Percentiles rank a stretch among this genome's conserved stretches.
phyloP scores from a whole-genome alignment of 2,113 vertebrate genomes.

The Raja brachyura region DNA sequence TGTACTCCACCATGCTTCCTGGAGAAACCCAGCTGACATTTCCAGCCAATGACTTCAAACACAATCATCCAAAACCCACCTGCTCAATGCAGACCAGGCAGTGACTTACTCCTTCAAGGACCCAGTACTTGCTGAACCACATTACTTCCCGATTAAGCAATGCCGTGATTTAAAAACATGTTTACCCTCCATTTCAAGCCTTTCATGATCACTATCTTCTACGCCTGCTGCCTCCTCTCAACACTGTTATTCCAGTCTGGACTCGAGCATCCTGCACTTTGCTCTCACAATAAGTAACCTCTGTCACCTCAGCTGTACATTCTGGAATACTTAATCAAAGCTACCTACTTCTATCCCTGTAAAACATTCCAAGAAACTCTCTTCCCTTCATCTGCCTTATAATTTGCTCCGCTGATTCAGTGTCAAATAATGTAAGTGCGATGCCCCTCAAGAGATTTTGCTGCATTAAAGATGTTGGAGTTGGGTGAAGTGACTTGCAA shows the following conservation, averaged over 20 bases:
- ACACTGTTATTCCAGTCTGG: neutral
- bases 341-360: neutral
- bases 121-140: neutral
- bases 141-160: neutral
- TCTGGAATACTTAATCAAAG: neutral
- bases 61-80: neutral
- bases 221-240: neutral
- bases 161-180: neutral
- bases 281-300: neutral
- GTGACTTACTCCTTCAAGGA: neutral
- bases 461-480: neutral
- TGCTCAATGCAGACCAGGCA: neutral
- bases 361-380: neutral
- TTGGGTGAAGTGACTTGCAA: too few relatives aligned
- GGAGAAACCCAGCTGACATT: too few relatives aligned
- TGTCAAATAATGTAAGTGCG: neutral
- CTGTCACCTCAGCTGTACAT: neutral
- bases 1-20: too few relatives aligned
- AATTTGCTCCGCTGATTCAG: neutral
- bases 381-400: neutral
- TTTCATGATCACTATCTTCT: neutral
- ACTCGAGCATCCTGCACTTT: neutral
- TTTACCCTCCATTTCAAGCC: neutral
- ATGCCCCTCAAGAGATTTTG: neutral
- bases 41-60: too few relatives aligned